Evolutionary conservation across 2,797 vertebrate species (phyloP).

Genomic region (Sitta carolinensis): DNA sequence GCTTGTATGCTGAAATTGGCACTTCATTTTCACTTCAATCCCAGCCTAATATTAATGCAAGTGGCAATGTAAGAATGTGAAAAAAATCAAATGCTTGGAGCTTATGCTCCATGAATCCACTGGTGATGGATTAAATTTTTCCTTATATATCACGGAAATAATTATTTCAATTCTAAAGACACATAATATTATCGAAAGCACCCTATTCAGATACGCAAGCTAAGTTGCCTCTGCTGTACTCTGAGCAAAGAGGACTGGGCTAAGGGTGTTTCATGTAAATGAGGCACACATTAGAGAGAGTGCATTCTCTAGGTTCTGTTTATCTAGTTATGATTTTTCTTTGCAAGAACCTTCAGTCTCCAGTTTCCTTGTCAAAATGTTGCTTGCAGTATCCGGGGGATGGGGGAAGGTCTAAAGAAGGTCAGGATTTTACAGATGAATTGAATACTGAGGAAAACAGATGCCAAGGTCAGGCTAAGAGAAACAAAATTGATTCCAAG

Average conservation of each 20-base stretch:
- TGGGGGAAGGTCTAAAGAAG: slow-evolving; percentile 40
- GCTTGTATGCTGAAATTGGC: slow-evolving; percentile 54
- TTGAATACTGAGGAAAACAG: slow-evolving; percentile 45
- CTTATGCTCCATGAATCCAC: background rate
- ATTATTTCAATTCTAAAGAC: background rate
- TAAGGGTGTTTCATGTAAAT: slow-evolving; percentile 62
- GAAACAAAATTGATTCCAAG: slow-evolving; percentile 73
- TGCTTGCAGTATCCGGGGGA: background rate
- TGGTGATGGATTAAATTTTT: slow-evolving; percentile 51
- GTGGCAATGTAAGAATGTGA: background rate
- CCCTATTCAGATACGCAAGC: background rate
- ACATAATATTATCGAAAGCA: background rate
- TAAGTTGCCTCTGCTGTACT: slow-evolving; percentile 4
- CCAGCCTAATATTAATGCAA: slow-evolving; percentile 42
- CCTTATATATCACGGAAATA: slow-evolving; percentile 35
- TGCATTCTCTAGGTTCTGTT: background rate
- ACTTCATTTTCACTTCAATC: slow-evolving; percentile 50
- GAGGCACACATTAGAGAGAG: slow-evolving; percentile 11
- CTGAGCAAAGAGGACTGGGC: slow-evolving; percentile 41
- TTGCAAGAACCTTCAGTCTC: slow-evolving; percentile 5
- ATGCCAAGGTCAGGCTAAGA: slow-evolving; percentile 68
- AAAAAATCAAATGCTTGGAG: background rate
- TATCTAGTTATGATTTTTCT: slow-evolving; percentile 17
- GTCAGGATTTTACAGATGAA: slow-evolving; percentile 66
- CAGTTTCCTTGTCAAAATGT: slow-evolving; percentile 8